Conservation (phyloP, 2,888 invertebrate species). For the Venusia cambrica region DNA sequence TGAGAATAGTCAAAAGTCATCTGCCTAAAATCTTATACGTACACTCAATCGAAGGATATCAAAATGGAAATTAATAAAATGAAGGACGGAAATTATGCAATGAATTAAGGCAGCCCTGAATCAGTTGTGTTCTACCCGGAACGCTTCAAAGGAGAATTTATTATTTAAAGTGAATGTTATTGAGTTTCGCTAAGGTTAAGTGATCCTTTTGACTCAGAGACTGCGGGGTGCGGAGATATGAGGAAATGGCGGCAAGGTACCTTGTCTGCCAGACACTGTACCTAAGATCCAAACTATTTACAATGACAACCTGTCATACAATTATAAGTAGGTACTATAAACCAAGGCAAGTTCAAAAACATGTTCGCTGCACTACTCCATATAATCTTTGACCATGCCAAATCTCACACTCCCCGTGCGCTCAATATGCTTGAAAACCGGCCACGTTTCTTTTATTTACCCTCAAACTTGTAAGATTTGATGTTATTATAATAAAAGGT, state of each 20-base stretch:
- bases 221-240: constrained; percentile 19
- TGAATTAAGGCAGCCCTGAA: constrained; percentile 56
- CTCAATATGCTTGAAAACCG: too few relatives aligned
- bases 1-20: constrained; percentile 2
- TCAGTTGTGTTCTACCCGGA: constrained; percentile 59
- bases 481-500: too few relatives aligned
- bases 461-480: too few relatives aligned
- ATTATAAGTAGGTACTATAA: too few relatives aligned
- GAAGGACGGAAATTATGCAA: constrained; percentile 36
- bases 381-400: too few relatives aligned
- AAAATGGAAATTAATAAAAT: constrained; percentile 21
- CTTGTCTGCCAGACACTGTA: constrained; percentile 20
- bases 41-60: constrained; percentile 15
- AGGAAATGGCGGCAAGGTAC: constrained; percentile 21
- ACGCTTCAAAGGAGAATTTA: constrained; percentile 72
- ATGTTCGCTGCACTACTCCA: too few relatives aligned
- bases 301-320: too few relatives aligned
- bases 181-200: constrained; percentile 78
- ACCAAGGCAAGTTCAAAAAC: too few relatives aligned
- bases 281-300: constrained; percentile 21
- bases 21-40: constrained; percentile 13
- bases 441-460: too few relatives aligned
- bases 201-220: constrained; percentile 66
- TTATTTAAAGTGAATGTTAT: constrained; percentile 78
- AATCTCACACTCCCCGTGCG: too few relatives aligned